A percentile compares a stretch with the other conserved stretches of the same genome.
phyloP scores from a whole-genome alignment of 2,113 vertebrate species.

The Calypte anna region DNA sequence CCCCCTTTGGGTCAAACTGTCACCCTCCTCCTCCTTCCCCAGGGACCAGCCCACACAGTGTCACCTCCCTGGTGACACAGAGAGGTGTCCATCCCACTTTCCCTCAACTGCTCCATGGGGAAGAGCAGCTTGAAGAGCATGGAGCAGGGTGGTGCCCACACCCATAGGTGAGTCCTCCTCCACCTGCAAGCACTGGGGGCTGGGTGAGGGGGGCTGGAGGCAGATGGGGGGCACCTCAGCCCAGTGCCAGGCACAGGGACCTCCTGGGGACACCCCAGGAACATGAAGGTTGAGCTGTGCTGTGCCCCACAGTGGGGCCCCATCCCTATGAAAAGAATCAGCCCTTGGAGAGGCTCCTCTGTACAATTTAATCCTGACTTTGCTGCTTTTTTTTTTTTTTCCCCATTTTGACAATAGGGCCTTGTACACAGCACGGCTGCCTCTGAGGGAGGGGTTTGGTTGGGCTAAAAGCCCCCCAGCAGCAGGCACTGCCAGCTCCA shows the following conservation, averaged over 20 bases:
- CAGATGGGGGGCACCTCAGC: neutral
- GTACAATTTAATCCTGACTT: too few species aligned
- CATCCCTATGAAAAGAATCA: neutral
- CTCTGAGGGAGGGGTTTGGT: neutral
- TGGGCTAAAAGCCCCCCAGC: neutral
- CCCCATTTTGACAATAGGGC: neutral
- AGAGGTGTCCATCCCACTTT: neutral
- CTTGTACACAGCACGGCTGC: accelerated
- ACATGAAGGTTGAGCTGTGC: neutral
- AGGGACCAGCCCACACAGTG: neutral
- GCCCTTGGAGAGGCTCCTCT: neutral
- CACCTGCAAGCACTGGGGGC: neutral
- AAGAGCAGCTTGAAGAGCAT: too few species aligned
- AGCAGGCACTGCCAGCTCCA: neutral
- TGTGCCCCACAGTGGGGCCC: neutral
- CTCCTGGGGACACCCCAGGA: neutral
- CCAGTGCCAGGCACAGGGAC: neutral
- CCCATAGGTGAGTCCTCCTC: too few species aligned
- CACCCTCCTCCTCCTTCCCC: neutral
- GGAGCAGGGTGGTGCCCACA: too few species aligned
- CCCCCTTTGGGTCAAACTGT: neutral
- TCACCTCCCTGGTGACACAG: neutral
- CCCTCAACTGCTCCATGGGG: neutral
- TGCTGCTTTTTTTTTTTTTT: neutral
- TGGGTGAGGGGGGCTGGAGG: neutral